Percentiles rank a stretch among this genome's conserved stretches.
Conservation (phyloP, 2,888 invertebrate species). For the Synanthedon vespiformis region DNA sequence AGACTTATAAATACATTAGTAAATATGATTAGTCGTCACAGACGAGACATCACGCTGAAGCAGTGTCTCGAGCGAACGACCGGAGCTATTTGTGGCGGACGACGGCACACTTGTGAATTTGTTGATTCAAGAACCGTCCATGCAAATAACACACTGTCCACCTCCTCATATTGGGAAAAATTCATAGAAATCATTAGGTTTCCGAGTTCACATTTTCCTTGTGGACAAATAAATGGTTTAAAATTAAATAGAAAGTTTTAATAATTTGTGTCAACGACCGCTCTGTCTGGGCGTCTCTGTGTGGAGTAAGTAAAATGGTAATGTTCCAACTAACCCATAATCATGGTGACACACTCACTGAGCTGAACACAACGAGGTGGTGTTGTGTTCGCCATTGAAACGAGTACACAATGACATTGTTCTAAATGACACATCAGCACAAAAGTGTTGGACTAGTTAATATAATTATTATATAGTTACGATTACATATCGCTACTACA, state of each 20-base stretch:
- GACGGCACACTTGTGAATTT: slow-evolving; percentile 28
- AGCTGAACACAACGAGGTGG: not conserved
- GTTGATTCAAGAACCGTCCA: slow-evolving; percentile 8
- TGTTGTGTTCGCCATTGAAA: slow-evolving; percentile 8
- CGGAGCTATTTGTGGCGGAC: slow-evolving; percentile 9
- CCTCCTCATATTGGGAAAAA: not conserved
- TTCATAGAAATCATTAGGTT: too few species aligned
- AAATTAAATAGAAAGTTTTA: slow-evolving; percentile 16
- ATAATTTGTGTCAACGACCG: slow-evolving; percentile 32
- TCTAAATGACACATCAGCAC: not conserved
- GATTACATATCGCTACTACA: too few species aligned
- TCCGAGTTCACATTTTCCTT: too few species aligned
- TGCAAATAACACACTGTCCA: slow-evolving; percentile 1
- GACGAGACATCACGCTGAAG: slow-evolving; percentile 9
- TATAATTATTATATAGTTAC: too few species aligned
- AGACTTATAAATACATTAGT: too few species aligned
- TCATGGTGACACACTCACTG: slow-evolving; percentile 11
- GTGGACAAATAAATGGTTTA: slow-evolving; percentile 15
- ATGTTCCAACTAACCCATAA: slow-evolving; percentile 17
- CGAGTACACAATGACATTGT: slow-evolving; percentile 7
- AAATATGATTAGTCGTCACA: slow-evolving; percentile 2
- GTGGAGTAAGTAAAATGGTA: slow-evolving; percentile 6
- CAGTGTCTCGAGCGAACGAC: slow-evolving; percentile 5
- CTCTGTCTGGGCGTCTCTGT: slow-evolving; percentile 12
- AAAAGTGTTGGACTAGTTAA: not conserved